phyloP scores from a whole-genome alignment of 2,888 invertebrate genomes.

The Amiota communis region DNA sequence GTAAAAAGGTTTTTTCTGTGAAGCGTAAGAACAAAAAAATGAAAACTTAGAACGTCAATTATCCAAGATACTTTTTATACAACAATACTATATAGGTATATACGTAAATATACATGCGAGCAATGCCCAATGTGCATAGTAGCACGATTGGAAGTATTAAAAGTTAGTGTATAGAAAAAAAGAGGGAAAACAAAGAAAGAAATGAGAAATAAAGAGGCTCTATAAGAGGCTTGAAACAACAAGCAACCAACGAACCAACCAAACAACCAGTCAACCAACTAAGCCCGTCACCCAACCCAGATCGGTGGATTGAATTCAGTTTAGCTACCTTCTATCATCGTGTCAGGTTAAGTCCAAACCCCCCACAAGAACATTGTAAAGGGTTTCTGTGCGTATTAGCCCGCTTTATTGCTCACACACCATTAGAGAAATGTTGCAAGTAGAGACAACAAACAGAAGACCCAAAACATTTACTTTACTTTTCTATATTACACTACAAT shows the following conservation, averaged over 20 bases:
- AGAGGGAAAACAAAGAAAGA: not conserved
- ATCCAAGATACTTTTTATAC: slow-evolving; percentile 9
- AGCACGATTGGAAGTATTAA: too few species aligned
- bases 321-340: not conserved
- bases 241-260: not conserved
- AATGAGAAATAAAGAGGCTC: not conserved
- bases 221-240: not conserved
- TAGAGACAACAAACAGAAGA: slow-evolving; percentile 10
- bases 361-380: slow-evolving; percentile 20
- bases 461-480: slow-evolving; percentile 30
- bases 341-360: slow-evolving; percentile 12
- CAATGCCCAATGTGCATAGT: too few species aligned
- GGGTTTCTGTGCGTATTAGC: slow-evolving; percentile 52
- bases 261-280: not conserved
- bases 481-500: slow-evolving; percentile 23
- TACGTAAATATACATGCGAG: too few species aligned
- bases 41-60: slow-evolving; percentile 25
- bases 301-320: not conserved
- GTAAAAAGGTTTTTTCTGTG: not conserved
- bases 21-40: not conserved
- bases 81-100: not conserved
- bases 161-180: not conserved
- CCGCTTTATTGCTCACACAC: slow-evolving; percentile 54
- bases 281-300: not conserved
- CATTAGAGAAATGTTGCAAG: slow-evolving; percentile 49